Conservation (phyloP, 2,113 vertebrate genomes). For the Acinonyx jubatus region DNA sequence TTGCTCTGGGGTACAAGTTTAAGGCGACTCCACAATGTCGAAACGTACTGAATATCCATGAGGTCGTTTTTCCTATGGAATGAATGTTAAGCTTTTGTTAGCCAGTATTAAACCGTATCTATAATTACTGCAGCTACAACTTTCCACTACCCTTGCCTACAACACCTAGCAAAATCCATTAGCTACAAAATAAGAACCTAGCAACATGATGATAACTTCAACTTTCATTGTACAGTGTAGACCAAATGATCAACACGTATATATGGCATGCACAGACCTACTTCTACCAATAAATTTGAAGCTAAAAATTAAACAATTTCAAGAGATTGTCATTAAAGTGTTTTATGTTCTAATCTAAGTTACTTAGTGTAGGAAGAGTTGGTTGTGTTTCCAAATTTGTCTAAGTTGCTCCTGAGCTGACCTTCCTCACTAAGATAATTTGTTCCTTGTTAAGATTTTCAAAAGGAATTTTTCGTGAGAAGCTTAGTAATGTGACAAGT, state of each 20-base stretch:
- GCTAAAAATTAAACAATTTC: neutral
- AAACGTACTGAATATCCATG: neutral
- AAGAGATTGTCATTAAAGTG: neutral
- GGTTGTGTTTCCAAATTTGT: conserved; percentile 6
- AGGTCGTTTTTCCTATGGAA: neutral
- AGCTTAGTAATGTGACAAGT: neutral
- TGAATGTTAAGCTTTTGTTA: neutral
- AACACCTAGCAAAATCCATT: neutral
- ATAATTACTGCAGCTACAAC: neutral
- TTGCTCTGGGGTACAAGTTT: neutral
- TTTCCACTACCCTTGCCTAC: neutral
- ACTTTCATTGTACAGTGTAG: neutral
- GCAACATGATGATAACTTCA: neutral
- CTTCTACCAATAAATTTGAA: neutral
- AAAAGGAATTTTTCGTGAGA: neutral
- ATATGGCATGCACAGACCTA: neutral
- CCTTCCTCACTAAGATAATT: neutral
- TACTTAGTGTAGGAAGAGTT: neutral
- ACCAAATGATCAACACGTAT: neutral
- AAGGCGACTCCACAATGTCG: neutral
- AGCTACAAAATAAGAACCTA: neutral
- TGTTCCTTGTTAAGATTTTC: neutral
- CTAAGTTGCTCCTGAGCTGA: neutral
- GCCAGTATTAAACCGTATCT: neutral
- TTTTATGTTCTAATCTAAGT: neutral